phyloP scores from a whole-genome alignment of 2,113 vertebrate genomes.

The Pardalotus punctatus region DNA sequence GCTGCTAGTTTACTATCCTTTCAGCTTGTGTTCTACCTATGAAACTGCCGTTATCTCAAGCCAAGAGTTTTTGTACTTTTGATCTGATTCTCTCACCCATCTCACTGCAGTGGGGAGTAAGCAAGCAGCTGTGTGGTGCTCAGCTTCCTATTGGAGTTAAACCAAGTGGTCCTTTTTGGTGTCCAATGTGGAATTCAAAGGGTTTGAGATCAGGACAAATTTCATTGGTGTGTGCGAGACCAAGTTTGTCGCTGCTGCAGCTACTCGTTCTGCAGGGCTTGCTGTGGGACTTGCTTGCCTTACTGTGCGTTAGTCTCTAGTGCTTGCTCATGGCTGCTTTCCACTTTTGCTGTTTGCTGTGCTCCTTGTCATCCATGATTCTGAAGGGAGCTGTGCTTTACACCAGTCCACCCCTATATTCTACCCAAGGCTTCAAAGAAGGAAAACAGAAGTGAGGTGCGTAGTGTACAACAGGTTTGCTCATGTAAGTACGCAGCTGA shows the following conservation, averaged over 20 bases:
- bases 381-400: background rate
- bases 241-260: background rate
- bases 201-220: background rate
- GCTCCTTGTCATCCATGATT: background rate
- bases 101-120: background rate
- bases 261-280: background rate
- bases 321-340: background rate
- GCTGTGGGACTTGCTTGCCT: background rate
- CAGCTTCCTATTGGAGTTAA: background rate
- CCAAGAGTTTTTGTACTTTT: background rate
- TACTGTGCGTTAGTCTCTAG: background rate
- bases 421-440: background rate
- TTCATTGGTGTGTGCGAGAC: background rate
- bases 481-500: background rate
- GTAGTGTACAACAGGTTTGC: background rate
- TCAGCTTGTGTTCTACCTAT: background rate
- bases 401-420: background rate
- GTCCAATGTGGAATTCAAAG: rapidly evolving
- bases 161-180: background rate
- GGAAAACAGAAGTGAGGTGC: background rate
- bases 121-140: rapidly evolving
- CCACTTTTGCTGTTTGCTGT: background rate
- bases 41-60: background rate
- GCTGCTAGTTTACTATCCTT: background rate
- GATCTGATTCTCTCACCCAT: background rate